Conservation (phyloP, 2,797 vertebrate species). For the Choloepus didactylus region DNA sequence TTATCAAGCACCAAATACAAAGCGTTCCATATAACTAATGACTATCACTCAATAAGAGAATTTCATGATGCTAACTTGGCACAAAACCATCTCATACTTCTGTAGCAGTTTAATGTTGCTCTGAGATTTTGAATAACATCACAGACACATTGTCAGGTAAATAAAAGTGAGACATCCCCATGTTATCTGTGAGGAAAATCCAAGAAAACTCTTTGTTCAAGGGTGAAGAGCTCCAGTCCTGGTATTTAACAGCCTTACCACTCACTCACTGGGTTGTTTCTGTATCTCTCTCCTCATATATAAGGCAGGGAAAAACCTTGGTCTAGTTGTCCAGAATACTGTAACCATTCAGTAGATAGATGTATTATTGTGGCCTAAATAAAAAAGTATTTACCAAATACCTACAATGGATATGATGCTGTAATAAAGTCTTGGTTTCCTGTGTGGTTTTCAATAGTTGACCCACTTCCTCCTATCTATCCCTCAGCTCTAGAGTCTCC, state of each 20-base stretch:
- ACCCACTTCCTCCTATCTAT: not conserved
- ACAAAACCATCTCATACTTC: not conserved
- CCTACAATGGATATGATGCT: not conserved
- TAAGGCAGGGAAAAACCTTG: not conserved
- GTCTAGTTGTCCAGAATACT: not conserved
- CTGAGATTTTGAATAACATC: not conserved
- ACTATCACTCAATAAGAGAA: not conserved
- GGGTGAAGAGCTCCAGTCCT: not conserved
- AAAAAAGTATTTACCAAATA: slow-evolving; percentile 26
- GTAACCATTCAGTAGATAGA: not conserved
- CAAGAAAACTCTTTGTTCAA: not conserved
- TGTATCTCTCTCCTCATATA: not conserved
- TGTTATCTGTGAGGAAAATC: not conserved
- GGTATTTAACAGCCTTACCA: not conserved
- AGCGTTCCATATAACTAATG: not conserved
- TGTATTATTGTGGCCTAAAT: not conserved
- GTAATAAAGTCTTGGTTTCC: not conserved
- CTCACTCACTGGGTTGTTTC: not conserved
- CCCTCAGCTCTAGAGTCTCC: not conserved
- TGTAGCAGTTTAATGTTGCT: not conserved
- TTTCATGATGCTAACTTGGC: too few species aligned
- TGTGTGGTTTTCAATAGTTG: not conserved
- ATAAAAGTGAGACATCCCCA: not conserved
- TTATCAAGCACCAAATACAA: not conserved
- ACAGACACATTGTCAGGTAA: not conserved